Evolutionary conservation across 2,113 vertebrate genomes (phyloP), one percentile per base, ranked within the genome.

Genomic region (Stigmatopora argus): DNA sequence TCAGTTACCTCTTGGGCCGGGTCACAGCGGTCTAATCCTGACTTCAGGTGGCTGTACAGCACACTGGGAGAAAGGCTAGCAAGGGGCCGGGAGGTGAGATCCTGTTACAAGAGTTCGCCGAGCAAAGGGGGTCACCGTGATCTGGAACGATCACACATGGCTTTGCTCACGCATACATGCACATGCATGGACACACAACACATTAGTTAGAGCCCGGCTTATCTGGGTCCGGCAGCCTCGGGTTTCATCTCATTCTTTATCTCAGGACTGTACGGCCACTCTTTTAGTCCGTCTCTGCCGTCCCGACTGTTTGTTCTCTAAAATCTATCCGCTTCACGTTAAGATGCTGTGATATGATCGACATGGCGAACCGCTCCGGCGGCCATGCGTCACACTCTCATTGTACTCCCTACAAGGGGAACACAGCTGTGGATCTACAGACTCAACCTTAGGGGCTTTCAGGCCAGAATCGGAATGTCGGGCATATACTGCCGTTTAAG

Each of bases 21-120:
- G 87, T 88, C 87, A 88, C 82, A 81, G 80, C 80, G 70, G 41
- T 80, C 79, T 87, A 88, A 88, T 91, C 89, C 88, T 87, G 87
- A 89, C 87, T 89, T 89, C 88, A 90, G 90, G 88, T 89, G 86
- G 84, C 85, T 90, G 85, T 90, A 90, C 85, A 90, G 85, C 86
- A 74, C 86, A 86, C 75, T 80, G 81, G 89, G 85, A 89, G 83
- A 74, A 85, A 84, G 82, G 85, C 84, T 87, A 44, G 71, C 69
- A 73, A 38, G 18, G 7, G 82, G 84, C 82, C 87, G 81, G 83
- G 83, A 84, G 81, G 88, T 87, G 85, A 89, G 90, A 87, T 92
- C 89, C 76, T 75, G 82, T 92, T 91, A 90, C 90, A 89, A 86
- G 90, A 85, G 89, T 85, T 74, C 7, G 35, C 84, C 82, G 83